Base-by-base conservation (phyloP, 2,888 invertebrate species). In the Clunio marinus region DNA sequence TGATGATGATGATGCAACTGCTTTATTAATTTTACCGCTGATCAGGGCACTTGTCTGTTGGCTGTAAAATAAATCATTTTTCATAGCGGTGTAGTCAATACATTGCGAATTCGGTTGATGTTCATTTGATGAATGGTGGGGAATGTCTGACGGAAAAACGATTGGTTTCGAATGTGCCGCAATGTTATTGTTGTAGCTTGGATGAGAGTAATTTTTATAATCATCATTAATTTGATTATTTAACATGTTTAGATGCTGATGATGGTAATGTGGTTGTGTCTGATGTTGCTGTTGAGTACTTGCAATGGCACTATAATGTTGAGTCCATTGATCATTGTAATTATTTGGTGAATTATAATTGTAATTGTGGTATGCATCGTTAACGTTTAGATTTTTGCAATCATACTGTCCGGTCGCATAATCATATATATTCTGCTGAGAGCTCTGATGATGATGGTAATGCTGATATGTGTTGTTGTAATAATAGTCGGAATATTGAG, bases 291-390 rank as follows among this genome's bases (percentile, higher is more conserved):
- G 65, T 7, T 65, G 65, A 20, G 27, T n/a, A 1, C 10, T 15
- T 2, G 24, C 5, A 41, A 62, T 41, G n/a, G 20, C n/a, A 20
- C 17, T 62, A 41, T 62, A 62, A 37, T 62, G 32, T 13, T 28
- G 27, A 20, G 22, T 65, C 65, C 65, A 65, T 27, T 65, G 65
- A 65, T 65, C 46, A 51, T 65, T 65, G n/a, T 65, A 65, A 65
- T 65, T 65, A 65, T 45, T 65, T 65, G 27, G 46, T 28, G 28
- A 24, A 65, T 65, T 65, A 65, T 65, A 65, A 51, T 28, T 24
- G 28, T 65, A 46, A 46, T 46, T 65, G 37, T 46, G 25, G 51
- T 46, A 65, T 5, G 65, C 20, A 28, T 51, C 65, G 20, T 45
- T 62, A 41, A 10, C 25, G 37, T 24, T 46, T 46, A 51, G 46